A percentile compares a stretch with the other conserved stretches of the same genome.
Evolutionary conservation across 2,113 vertebrate species (phyloP).

Genomic region (Halichoerus grypus): DNA sequence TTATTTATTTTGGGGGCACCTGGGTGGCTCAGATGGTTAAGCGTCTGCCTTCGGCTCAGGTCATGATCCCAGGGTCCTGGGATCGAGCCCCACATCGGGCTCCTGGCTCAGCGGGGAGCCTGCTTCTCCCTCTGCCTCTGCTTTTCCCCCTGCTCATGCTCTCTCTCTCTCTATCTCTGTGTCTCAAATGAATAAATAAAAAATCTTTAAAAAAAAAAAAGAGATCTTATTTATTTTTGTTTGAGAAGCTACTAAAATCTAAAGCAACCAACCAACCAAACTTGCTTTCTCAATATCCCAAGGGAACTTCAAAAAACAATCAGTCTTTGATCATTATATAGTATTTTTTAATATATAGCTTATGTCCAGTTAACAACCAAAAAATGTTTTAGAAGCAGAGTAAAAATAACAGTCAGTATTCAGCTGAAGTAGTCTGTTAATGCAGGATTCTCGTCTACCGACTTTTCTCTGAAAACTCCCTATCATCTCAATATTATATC

Average conservation of each 20-base stretch:
- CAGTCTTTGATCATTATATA: not conserved
- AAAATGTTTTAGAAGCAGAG: not conserved
- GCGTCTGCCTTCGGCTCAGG: too few relatives aligned
- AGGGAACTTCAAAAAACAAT: not conserved
- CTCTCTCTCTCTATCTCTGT: too few relatives aligned
- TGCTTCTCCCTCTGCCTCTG: too few relatives aligned
- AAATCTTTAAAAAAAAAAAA: not conserved
- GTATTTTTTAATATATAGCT: not conserved
- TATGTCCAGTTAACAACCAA: not conserved
- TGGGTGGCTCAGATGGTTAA: too few relatives aligned
- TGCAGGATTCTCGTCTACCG: not conserved
- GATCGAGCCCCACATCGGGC: too few relatives aligned
- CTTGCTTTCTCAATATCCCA: not conserved
- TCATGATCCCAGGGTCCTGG: too few relatives aligned
- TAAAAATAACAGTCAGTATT: not conserved
- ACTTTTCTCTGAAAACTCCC: not conserved
- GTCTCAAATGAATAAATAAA: too few relatives aligned
- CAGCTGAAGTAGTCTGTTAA: not conserved
- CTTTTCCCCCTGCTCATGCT: too few relatives aligned
- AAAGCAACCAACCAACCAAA: not conserved
- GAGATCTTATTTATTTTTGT: conserved; percentile 41
- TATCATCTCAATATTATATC: not conserved
- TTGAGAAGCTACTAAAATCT: not conserved
- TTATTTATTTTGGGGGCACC: not conserved
- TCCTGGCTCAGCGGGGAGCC: too few relatives aligned